Evolutionary conservation across 2,888 invertebrate genomes (phyloP).

Genomic region (Cataglyphis rosenhaueri): DNA sequence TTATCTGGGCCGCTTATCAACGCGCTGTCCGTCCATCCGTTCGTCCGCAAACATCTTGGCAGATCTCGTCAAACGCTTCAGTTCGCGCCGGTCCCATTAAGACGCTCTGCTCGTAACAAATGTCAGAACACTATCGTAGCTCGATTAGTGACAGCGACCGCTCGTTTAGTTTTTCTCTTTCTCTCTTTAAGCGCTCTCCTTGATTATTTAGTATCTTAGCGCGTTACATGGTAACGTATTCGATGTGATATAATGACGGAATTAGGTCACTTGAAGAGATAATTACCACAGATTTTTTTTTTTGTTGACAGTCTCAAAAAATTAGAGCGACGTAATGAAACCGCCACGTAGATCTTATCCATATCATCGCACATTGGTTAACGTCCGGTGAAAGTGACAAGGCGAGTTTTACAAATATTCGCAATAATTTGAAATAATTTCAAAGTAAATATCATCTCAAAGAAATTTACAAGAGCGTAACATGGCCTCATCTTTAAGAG

Average conservation of each 20-base stretch:
- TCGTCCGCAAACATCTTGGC: conserved; percentile 35
- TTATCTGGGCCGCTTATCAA: conserved; percentile 70
- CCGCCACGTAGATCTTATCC: conserved; percentile 31
- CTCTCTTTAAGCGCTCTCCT: not conserved
- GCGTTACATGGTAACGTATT: not conserved
- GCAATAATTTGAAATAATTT: conserved; percentile 33
- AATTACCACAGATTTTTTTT: conserved; percentile 3
- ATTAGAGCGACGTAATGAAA: conserved; percentile 5
- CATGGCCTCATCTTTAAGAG: not conserved
- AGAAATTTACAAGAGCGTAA: not conserved
- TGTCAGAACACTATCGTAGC: conserved; percentile 51
- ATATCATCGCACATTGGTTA: conserved; percentile 7
- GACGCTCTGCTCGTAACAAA: conserved; percentile 57
- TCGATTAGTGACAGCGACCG: conserved; percentile 56
- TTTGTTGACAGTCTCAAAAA: not conserved
- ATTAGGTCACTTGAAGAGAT: not conserved
- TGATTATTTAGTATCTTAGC: conserved; percentile 48
- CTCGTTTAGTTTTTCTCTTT: conserved; percentile 30
- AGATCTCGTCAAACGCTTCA: conserved; percentile 61
- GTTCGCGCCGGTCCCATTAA: conserved; percentile 54
- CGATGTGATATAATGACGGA: not conserved
- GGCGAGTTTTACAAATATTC: conserved; percentile 7
- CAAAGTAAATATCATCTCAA: not conserved
- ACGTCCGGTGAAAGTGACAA: conserved; percentile 38
- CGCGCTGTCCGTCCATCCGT: conserved; percentile 38